These are phyloP conservation scores for Drosophila antonietae DNA, from an alignment of 2,888 invertebrate species.

Conservation along the genomic window DNA sequence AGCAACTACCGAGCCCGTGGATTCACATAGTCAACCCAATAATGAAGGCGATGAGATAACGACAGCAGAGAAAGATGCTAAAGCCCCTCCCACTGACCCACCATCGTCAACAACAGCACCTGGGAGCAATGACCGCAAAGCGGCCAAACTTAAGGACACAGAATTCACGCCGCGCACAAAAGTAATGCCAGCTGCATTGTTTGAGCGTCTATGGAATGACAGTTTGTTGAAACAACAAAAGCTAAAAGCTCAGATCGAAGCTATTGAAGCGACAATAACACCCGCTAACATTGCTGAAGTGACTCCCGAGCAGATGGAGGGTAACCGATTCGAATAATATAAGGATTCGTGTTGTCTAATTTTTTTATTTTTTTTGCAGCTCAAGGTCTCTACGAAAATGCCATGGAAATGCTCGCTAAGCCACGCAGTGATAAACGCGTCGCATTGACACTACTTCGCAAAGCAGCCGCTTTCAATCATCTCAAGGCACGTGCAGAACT, in stretches of 20 bases:
- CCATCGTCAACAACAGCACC: conserved; percentile 40
- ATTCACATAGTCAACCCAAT: conserved; percentile 25
- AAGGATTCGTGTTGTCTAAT: background rate
- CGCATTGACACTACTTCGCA: conserved; percentile 91
- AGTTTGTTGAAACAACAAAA: conserved; percentile 71
- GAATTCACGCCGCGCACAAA: conserved; percentile 64
- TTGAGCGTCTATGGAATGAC: conserved; percentile 76
- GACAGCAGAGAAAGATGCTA: conserved; percentile 51
- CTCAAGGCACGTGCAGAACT: conserved; percentile 92
- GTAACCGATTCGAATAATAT: conserved; percentile 81
- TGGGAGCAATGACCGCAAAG: conserved; percentile 60
- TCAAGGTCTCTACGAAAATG: conserved; percentile 90
- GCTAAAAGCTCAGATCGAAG: conserved; percentile 75
- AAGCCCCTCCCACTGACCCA: conserved; percentile 13
- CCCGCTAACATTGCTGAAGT: conserved; percentile 79
- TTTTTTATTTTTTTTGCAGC: conserved; percentile 85
- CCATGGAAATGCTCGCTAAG: conserved; percentile 89
- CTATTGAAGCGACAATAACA: conserved; percentile 56
- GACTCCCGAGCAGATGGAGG: conserved; percentile 87
- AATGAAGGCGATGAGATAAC: conserved; percentile 45
- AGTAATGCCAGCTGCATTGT: conserved; percentile 65
- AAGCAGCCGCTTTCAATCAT: conserved; percentile 93
- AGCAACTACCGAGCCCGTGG: conserved; percentile 20
- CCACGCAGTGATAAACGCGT: conserved; percentile 89
- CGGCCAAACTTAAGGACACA: conserved; percentile 59